These are phyloP conservation scores for Brenthis hecate DNA, from an alignment of 2,888 invertebrate genomes.

Conservation along the genomic window DNA sequence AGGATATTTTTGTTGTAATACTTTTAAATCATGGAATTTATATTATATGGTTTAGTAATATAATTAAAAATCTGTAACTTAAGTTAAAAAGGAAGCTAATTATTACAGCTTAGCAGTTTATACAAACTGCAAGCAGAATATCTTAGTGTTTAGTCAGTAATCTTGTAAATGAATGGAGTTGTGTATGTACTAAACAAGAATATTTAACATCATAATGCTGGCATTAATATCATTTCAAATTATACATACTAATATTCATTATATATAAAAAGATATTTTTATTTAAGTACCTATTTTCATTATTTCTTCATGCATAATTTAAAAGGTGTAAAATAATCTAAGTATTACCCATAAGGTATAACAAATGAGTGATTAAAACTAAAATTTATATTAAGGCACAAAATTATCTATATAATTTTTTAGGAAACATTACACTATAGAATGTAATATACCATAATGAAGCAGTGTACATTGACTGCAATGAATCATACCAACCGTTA, in stretches of 20 bases:
- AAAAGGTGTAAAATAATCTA: too few relatives aligned
- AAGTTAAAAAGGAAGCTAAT: conserved; percentile 15
- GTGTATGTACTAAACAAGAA: conserved; percentile 5
- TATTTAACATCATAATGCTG: background rate
- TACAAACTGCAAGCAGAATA: conserved; percentile 13
- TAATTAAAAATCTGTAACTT: conserved; percentile 1
- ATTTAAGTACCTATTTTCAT: too few relatives aligned
- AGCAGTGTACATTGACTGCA: conserved; percentile 44
- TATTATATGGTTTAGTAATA: background rate
- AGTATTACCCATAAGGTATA: too few relatives aligned
- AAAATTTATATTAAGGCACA: background rate
- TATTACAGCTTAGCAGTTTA: conserved; percentile 28
- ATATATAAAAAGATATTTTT: too few relatives aligned
- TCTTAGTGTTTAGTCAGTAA: conserved; percentile 10
- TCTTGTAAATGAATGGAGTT: conserved; percentile 12
- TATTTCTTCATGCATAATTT: too few relatives aligned
- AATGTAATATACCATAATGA: conserved; percentile 30
- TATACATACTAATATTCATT: background rate
- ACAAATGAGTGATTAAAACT: too few relatives aligned
- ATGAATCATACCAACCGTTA: conserved; percentile 74
- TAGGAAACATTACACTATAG: conserved; percentile 2
- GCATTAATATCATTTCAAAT: background rate
- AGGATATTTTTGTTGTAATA: too few relatives aligned
- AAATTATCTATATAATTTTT: conserved; percentile 10
- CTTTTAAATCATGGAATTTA: background rate